Evolutionary conservation across 1,140 invertebrate genomes (phyloP).

Genomic region (Fopius arisanus): DNA sequence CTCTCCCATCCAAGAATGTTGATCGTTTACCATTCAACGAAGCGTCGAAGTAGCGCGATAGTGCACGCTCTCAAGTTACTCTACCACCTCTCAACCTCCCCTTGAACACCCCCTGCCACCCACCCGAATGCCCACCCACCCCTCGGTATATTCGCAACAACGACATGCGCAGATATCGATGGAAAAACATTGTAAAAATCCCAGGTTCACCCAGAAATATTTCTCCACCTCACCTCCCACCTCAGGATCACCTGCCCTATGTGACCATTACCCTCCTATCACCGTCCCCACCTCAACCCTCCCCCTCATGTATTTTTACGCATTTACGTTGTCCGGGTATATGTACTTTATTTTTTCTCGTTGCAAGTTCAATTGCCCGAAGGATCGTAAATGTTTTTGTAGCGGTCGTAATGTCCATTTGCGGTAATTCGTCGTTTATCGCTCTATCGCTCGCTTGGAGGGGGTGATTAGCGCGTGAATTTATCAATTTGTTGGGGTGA

Average conservation of each 20-base stretch:
- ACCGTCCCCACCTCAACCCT: too few species aligned
- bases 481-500: too few species aligned
- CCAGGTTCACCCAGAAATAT: background rate
- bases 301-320: background rate
- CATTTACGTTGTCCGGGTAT: constrained; percentile 5
- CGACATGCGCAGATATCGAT: constrained; percentile 12
- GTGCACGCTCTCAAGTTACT: background rate
- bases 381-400: constrained; percentile 14
- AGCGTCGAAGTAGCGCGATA: background rate
- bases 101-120: background rate
- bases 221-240: background rate
- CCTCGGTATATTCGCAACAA: too few species aligned
- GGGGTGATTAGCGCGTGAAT: too few species aligned
- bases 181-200: constrained; percentile 14
- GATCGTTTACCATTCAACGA: constrained; percentile 23
- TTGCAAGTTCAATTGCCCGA: constrained; percentile 23
- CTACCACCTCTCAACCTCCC: background rate
- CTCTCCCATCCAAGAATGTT: constrained; percentile 16
- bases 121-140: background rate
- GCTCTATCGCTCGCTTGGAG: too few species aligned
- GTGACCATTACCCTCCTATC: background rate
- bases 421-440: background rate
- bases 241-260: constrained; percentile 6
- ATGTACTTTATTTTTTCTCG: constrained; percentile 2
- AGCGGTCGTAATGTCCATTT: constrained; percentile 43